Percentiles rank a stretch among this genome's conserved stretches.
These are phyloP conservation scores for Hemiprocne comata DNA, from an alignment of 2,113 vertebrate species.

Conservation along the genomic window DNA sequence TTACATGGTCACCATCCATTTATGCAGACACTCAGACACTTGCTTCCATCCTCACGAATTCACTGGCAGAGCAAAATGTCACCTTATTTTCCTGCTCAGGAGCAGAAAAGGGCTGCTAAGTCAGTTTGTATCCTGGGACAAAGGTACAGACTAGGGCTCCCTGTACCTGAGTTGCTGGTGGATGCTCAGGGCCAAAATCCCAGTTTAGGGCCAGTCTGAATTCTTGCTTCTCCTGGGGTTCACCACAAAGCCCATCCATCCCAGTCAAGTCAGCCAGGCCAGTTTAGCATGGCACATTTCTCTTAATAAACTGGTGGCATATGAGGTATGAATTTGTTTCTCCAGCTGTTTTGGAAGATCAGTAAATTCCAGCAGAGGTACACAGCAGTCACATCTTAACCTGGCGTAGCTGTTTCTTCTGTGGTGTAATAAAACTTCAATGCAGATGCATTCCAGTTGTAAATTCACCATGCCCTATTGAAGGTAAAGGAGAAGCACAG, in stretches of 20 bases:
- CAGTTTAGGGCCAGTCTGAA: background rate
- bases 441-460: background rate
- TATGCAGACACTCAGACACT: background rate
- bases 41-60: background rate
- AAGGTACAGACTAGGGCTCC: fast-evolving
- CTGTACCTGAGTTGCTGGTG: background rate
- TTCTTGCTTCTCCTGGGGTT: background rate
- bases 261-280: background rate
- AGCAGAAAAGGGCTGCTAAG: background rate
- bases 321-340: background rate
- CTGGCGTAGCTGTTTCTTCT: background rate
- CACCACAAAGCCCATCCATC: background rate
- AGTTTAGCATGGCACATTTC: background rate
- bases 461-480: background rate
- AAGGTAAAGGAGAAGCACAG: background rate
- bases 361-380: background rate
- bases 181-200: background rate
- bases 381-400: background rate
- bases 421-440: background rate
- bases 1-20: background rate
- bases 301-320: background rate
- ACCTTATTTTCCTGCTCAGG: background rate
- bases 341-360: background rate
- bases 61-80: background rate
- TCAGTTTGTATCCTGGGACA: background rate